Evolutionary conservation across 1,140 invertebrate genomes (phyloP), one percentile per base, ranked within the genome.

Genomic region (Drosophila seguyi): DNA sequence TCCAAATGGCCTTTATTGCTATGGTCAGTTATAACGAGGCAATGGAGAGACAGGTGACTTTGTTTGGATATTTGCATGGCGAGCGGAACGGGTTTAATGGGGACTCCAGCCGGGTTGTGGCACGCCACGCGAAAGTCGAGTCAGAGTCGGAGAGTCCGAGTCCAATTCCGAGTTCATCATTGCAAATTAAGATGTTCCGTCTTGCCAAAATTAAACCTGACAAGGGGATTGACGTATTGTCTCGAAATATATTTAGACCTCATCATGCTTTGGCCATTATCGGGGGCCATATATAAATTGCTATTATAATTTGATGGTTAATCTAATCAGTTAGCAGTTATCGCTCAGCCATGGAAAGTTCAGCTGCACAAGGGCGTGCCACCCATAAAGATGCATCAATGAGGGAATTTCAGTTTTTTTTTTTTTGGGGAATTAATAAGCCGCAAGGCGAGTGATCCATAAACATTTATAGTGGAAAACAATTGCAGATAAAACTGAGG

Each of bases 21-120:
- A 61, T 77, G 72, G 82, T 85, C 82, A 81, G 82, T 86, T 84
- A 81, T 73, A 78, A 82, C 67, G 69, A 81, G 73, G 25, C 48
- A 65, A 38, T 68, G 45, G 59, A 63, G 77, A 73, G 77, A 79
- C 76, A 74, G 77, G 77, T 79, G 78, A 61, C 44, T 79, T 45
- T 75, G 60, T 69, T 77, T 56, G 41, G 55, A 20, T 57, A 78
- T 61, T 61, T 71, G 69, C 69, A 73, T 73, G 57, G 57, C n/a
- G 18, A 48, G 34, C 36, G 25, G 34, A 72, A 50, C 55, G 69
- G 65, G 69, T 72, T 73, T 71, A 72, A 59, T 69, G 61, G 29
- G 47, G 56, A 61, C 52, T 55, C 52, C 8, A 38, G 52, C 34
- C 34, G 52, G 34, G 34, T 22, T 22, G 50, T n/a, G 20, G 52